Conservation (phyloP, 2,113 vertebrate species). For the Siphamia tubifer region DNA sequence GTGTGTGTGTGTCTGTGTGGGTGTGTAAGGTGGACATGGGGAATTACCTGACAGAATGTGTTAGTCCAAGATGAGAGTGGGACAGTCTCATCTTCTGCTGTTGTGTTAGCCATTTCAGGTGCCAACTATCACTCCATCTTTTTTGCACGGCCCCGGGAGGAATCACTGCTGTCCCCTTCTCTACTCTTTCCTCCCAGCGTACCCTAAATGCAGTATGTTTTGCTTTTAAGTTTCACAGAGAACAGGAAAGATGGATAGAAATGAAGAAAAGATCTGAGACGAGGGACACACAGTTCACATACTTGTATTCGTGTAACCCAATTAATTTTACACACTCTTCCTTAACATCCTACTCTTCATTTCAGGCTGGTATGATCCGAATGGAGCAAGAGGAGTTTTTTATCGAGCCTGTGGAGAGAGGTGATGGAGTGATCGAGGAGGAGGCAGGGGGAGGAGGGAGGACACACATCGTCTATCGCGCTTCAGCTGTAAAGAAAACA, state of each 20-base stretch:
- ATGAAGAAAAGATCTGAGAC: neutral
- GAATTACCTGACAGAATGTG: constrained; percentile 74
- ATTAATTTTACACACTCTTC: constrained; percentile 33
- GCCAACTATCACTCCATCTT: constrained; percentile 60
- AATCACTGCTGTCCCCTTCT: constrained; percentile 26
- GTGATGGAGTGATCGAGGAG: constrained; percentile 70
- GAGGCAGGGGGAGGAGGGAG: constrained; percentile 85
- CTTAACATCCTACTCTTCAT: neutral
- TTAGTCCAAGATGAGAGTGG: constrained; percentile 49
- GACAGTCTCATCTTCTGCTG: constrained; percentile 61
- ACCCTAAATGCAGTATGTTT: neutral
- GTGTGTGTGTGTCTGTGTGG: constrained; percentile 6
- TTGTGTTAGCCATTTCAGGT: constrained; percentile 51
- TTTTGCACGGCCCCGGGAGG: constrained; percentile 25
- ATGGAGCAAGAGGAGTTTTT: constrained; percentile 96
- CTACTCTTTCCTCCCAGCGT: neutral
- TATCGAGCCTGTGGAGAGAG: constrained; percentile 92
- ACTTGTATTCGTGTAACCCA: constrained; percentile 14
- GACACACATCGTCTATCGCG: constrained; percentile 91
- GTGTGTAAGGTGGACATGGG: constrained; percentile 10
- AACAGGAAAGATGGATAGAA: neutral
- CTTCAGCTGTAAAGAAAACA: constrained; percentile 82
- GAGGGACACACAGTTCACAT: constrained; percentile 32
- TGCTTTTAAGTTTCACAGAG: neutral
- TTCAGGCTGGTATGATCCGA: constrained; percentile 95